Evolutionary conservation across 2,113 vertebrate species (phyloP).

Genomic region (Triplophysa rosa): DNA sequence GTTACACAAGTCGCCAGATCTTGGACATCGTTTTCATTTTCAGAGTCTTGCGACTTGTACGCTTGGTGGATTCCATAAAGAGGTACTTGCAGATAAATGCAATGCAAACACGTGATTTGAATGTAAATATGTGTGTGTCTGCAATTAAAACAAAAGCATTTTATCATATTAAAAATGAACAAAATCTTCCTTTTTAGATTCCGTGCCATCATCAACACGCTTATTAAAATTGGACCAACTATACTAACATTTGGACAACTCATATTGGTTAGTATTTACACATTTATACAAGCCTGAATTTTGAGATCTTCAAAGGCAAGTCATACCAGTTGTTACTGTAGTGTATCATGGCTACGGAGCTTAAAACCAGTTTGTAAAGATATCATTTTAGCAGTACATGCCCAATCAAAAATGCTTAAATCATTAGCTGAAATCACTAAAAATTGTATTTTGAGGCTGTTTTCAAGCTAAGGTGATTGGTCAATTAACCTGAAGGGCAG

Average conservation of each 20-base stretch:
- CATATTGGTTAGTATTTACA: conserved; percentile 79
- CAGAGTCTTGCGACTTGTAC: conserved; percentile 82
- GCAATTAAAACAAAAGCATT: too few species aligned
- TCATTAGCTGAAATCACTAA: too few species aligned
- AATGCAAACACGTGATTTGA: background rate
- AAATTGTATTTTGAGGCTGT: too few species aligned
- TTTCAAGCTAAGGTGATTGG: too few species aligned
- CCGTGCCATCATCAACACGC: conserved; percentile 85
- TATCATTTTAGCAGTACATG: too few species aligned
- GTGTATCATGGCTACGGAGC: too few species aligned
- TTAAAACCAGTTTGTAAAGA: too few species aligned
- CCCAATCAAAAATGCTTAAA: too few species aligned
- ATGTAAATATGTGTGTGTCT: too few species aligned
- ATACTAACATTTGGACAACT: conserved; percentile 90
- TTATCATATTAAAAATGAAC: background rate
- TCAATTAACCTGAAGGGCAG: too few species aligned
- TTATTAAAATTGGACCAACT: conserved; percentile 87
- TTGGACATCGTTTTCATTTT: conserved; percentile 92
- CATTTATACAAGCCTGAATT: background rate
- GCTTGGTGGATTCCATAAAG: conserved; percentile 86
- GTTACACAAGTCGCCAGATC: conserved; percentile 85
- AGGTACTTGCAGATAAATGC: conserved; percentile 68
- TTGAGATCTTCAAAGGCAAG: too few species aligned
- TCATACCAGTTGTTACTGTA: too few species aligned
- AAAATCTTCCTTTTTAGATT: conserved; percentile 70